Conservation (phyloP, 2,888 invertebrate species). For the Hypomecis atomaria region DNA sequence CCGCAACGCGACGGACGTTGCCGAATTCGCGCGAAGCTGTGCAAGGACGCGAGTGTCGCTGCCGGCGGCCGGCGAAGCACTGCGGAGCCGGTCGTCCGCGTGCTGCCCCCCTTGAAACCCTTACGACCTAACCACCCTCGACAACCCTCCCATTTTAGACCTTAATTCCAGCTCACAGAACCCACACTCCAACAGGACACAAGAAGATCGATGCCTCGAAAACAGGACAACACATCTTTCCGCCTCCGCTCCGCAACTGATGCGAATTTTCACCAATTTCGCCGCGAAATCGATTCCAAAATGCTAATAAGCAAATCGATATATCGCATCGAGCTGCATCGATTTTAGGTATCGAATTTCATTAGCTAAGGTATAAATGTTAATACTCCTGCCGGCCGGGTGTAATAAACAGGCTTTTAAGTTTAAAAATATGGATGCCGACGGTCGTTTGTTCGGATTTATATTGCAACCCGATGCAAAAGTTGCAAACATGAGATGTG, state of each 20-base stretch:
- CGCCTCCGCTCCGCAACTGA: conserved; percentile 73
- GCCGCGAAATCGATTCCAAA: conserved; percentile 56
- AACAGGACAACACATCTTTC: conserved; percentile 80
- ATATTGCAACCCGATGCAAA: conserved; percentile 47
- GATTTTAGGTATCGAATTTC: conserved; percentile 56
- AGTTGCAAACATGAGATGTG: conserved; percentile 40
- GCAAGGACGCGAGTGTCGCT: conserved; percentile 59
- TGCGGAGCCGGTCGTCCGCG: conserved; percentile 77
- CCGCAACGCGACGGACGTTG: conserved; percentile 72
- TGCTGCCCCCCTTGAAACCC: conserved; percentile 59
- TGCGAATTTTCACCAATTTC: conserved; percentile 69
- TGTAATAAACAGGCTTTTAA: conserved; percentile 60
- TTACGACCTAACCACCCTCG: conserved; percentile 66
- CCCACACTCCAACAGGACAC: conserved; percentile 39
- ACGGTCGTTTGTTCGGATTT: conserved; percentile 55
- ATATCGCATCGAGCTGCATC: conserved; percentile 39
- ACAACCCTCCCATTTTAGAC: conserved; percentile 47
- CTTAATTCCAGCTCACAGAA: conserved; percentile 52
- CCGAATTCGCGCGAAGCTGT: conserved; percentile 52
- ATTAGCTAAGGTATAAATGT: conserved; percentile 56
- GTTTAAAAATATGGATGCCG: conserved; percentile 55
- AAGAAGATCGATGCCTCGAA: conserved; percentile 76
- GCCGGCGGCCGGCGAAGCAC: conserved; percentile 79
- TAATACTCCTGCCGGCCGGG: conserved; percentile 50
- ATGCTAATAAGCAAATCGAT: conserved; percentile 66